Evolutionary conservation across 2,797 vertebrate species (phyloP), one percentile per base, ranked within the genome.

Genomic region (Tarsius wallacei): DNA sequence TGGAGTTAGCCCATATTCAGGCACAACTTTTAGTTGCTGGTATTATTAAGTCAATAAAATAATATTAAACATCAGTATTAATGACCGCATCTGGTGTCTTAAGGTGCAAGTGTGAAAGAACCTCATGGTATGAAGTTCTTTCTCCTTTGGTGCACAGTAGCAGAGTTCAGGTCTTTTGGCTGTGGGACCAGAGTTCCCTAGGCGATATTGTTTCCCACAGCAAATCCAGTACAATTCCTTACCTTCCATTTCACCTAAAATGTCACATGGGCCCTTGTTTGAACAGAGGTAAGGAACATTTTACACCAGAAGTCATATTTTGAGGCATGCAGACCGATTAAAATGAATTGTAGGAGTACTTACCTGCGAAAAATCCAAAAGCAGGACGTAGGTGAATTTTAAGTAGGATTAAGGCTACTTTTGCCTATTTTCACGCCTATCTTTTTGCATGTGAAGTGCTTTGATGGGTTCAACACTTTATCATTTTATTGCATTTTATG

Each of bases 401-500:
- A 90, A 53, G 68, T 86, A 70, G 73, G 64, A 77, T 74, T 61
- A 92, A 96, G 76, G 71, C 95, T 81, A 61, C 64, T 57, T 85
- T 98, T 98, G 36, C 95, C 95, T 97, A 11, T 97, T 98, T 97
- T 93, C 96, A 94, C 91, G 98, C 96, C 96, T 98, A 14, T 97
- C 80, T 92, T 97, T 74, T 78, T 98, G 71, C 94, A 93, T 89
- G 95, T 91, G 97, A 98, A 98, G 91, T 96, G 68, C 97, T 98
- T 95, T 98, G 96, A 98, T 98, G 92, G 95, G 85, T 97, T 97
- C 97, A 97, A 97, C 96, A 98, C 97, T 98, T 98, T 94, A 98
- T 99, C 98, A 99, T 98, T 99, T 99, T 99, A 99, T 98, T 98
- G 97, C 96, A 93, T 93, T 98, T 98, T 99, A 99, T 98, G 98